Conservation (phyloP, 2,113 vertebrate genomes). For the Amphilophus citrinellus region DNA sequence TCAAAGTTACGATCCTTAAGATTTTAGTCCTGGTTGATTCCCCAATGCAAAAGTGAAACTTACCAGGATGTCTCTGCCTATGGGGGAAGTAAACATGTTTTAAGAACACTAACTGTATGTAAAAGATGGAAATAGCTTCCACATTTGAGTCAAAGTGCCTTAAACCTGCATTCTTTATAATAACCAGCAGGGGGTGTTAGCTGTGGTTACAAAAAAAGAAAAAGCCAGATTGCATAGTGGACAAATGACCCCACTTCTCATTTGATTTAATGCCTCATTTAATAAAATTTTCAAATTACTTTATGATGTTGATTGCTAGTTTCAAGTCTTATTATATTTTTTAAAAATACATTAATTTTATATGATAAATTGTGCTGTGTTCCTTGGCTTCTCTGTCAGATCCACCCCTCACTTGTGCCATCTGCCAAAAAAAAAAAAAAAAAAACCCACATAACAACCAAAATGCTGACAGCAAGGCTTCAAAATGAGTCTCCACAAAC, state of each 20-base stretch:
- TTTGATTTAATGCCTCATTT: neutral
- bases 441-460: neutral
- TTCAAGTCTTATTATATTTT: neutral
- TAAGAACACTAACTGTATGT: neutral
- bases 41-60: no score
- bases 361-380: neutral
- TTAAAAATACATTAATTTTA: neutral
- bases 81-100: neutral
- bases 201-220: no score
- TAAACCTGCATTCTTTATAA: neutral
- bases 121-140: neutral
- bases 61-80: neutral
- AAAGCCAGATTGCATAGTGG: neutral
- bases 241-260: neutral
- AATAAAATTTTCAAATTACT: neutral
- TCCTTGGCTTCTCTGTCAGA: neutral
- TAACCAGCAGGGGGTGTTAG: neutral
- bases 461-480: neutral
- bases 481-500: neutral
- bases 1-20: slow-evolving; percentile 8
- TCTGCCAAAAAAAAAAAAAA: neutral
- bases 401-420: neutral
- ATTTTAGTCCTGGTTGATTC: neutral
- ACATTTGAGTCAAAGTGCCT: neutral
- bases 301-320: neutral